Conservation (phyloP, 2,888 invertebrate species). For the Hesperia comma region DNA sequence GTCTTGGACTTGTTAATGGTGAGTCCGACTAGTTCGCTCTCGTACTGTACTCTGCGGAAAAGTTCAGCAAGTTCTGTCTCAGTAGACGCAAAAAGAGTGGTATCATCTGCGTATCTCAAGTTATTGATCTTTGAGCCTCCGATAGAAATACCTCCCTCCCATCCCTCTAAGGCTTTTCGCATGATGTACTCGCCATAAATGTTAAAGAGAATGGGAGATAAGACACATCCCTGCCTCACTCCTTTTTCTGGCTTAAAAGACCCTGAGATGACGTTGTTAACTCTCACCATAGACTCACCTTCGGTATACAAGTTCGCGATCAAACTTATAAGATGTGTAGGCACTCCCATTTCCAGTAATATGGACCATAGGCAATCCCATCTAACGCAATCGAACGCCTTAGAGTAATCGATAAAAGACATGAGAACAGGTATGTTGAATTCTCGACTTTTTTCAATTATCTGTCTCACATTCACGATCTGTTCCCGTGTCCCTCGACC, state of each 20-base stretch:
- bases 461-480: slow-evolving; percentile 13
- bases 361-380: slow-evolving; percentile 16
- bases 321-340: not conserved
- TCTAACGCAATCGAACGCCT: slow-evolving; percentile 19
- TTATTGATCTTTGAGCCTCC: not conserved
- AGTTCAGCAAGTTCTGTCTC: slow-evolving; percentile 1
- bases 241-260: slow-evolving; percentile 8
- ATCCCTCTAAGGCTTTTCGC: not conserved
- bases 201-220: slow-evolving; percentile 12
- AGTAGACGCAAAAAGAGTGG: not conserved
- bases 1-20: slow-evolving; percentile 8
- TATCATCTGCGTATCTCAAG: slow-evolving; percentile 7
- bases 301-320: slow-evolving; percentile 1
- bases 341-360: not conserved
- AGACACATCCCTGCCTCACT: slow-evolving; percentile 9
- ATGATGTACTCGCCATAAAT: slow-evolving; percentile 8
- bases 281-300: not conserved
- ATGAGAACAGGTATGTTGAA: slow-evolving; percentile 6
- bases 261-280: slow-evolving; percentile 5
- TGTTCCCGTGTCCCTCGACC: slow-evolving; percentile 23
- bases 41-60: slow-evolving; percentile 4
- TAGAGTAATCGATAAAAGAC: slow-evolving; percentile 24
- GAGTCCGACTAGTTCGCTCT: not conserved
- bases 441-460: slow-evolving; percentile 10
- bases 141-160: not conserved